These are phyloP conservation scores for Varanus salvator DNA, from an alignment of 2,113 vertebrate genomes.

Conservation along the genomic window DNA sequence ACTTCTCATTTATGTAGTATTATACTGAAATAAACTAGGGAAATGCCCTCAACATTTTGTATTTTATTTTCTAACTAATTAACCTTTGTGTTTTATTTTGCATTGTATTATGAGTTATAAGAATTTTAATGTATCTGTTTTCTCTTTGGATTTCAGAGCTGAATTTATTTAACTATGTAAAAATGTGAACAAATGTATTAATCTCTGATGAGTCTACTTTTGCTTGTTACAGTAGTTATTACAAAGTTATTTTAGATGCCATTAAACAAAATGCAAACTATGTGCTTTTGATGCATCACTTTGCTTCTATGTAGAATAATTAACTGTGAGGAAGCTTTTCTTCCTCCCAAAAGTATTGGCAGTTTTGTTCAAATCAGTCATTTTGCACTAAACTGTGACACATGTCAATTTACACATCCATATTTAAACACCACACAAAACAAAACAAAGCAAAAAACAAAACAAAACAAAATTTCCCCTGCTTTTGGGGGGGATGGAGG, in stretches of 20 bases:
- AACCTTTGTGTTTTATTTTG: conserved; percentile 20
- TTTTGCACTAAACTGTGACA: neutral
- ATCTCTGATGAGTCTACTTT: neutral
- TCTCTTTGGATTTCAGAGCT: conserved; percentile 30
- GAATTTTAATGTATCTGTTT: conserved; percentile 31
- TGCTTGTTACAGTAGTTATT: conserved; percentile 41
- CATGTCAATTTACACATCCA: neutral
- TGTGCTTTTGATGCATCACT: conserved; percentile 48
- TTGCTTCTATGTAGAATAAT: conserved; percentile 36
- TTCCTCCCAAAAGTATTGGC: neutral
- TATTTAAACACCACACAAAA: conserved; percentile 29
- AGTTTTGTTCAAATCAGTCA: neutral
- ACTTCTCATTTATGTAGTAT: neutral
- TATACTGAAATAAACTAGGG: conserved; percentile 1
- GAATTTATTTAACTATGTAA: conserved; percentile 40
- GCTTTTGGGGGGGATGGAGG: neutral
- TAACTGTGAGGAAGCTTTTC: conserved; percentile 51
- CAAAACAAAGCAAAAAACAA: conserved; percentile 31
- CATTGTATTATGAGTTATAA: conserved; percentile 22
- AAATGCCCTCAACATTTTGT: neutral
- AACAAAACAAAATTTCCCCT: neutral
- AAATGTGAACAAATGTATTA: conserved; percentile 36
- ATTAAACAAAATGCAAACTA: conserved; percentile 28
- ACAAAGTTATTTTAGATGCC: conserved; percentile 53
- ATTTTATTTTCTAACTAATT: conserved; percentile 36